phyloP scores from a whole-genome alignment of 2,797 vertebrate genomes.

The Acipenser transmontanus region DNA sequence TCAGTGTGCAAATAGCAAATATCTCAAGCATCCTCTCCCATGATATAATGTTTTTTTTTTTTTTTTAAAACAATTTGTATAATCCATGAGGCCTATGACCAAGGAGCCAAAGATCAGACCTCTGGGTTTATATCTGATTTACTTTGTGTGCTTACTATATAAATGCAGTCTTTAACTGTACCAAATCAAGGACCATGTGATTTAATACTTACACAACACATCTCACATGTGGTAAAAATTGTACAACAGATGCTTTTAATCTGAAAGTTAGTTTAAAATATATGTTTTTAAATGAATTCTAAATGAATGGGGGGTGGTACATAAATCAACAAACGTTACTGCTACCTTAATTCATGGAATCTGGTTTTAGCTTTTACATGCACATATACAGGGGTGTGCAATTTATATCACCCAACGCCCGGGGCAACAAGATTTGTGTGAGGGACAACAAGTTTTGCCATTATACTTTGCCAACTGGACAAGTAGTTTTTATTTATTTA shows the following conservation, averaged over 20 bases:
- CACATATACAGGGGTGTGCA: conserved; percentile 32
- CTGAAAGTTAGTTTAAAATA: conserved; percentile 32
- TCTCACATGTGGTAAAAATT: conserved; percentile 53
- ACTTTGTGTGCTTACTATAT: conserved; percentile 48
- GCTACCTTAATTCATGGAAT: conserved; percentile 24
- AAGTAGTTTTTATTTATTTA: too few species aligned
- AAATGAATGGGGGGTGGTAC: conserved; percentile 43
- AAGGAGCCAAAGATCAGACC: too few species aligned
- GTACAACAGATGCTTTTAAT: conserved; percentile 56
- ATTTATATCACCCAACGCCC: too few species aligned
- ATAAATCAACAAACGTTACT: conserved; percentile 24
- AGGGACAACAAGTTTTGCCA: too few species aligned
- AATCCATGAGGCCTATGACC: too few species aligned
- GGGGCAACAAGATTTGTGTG: too few species aligned
- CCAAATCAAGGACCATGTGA: conserved; percentile 47
- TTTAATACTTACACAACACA: conserved; percentile 57
- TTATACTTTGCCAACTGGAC: too few species aligned
- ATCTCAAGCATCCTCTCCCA: too few species aligned
- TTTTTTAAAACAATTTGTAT: too few species aligned
- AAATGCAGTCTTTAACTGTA: conserved; percentile 56
- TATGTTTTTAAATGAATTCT: conserved; percentile 54
- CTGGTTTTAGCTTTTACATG: conserved; percentile 17
- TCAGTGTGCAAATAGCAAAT: too few species aligned
- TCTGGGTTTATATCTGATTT: too few species aligned
- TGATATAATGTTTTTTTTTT: too few species aligned